Conservation (phyloP, 2,113 vertebrate genomes). For the Zeus faber region DNA sequence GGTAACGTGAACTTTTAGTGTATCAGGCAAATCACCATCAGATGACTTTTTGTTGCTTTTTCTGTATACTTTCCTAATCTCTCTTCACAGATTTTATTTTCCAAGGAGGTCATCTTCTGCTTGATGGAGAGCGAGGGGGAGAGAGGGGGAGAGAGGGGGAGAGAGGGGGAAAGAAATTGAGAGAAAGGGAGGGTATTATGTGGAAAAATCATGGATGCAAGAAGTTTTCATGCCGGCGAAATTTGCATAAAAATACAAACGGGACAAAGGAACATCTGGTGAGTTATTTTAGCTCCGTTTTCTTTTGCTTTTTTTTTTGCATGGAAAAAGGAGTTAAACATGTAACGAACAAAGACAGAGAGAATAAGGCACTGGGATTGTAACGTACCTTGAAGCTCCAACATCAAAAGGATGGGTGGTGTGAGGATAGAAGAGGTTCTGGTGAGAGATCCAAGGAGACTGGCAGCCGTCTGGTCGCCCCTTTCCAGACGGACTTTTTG, state of each 20-base stretch:
- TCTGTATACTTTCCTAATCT: too few species aligned
- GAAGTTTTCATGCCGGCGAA: conserved; percentile 10
- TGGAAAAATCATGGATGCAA: background rate
- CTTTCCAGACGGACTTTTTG: conserved; percentile 31
- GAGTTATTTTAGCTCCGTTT: conserved; percentile 13
- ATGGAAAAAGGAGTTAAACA: too few species aligned
- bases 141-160: too few species aligned
- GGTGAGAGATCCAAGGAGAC: conserved; percentile 20
- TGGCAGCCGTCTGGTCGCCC: conserved; percentile 27
- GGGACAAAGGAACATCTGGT: conserved; percentile 28
- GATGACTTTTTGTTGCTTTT: too few species aligned
- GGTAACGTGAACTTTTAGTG: too few species aligned
- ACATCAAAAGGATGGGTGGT: background rate
- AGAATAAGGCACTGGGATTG: conserved; percentile 6
- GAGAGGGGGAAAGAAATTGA: too few species aligned
- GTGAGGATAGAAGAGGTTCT: conserved; percentile 17
- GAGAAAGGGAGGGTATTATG: background rate
- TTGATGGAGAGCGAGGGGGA: too few species aligned
- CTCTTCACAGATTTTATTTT: too few species aligned
- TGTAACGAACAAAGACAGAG: conserved; percentile 16
- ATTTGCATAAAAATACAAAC: conserved; percentile 25
- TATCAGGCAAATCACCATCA: too few species aligned
- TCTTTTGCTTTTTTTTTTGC: too few species aligned
- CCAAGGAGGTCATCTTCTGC: too few species aligned
- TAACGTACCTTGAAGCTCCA: background rate